Base-by-base conservation (phyloP, 2,888 invertebrate genomes). In the Eilema caniola region DNA sequence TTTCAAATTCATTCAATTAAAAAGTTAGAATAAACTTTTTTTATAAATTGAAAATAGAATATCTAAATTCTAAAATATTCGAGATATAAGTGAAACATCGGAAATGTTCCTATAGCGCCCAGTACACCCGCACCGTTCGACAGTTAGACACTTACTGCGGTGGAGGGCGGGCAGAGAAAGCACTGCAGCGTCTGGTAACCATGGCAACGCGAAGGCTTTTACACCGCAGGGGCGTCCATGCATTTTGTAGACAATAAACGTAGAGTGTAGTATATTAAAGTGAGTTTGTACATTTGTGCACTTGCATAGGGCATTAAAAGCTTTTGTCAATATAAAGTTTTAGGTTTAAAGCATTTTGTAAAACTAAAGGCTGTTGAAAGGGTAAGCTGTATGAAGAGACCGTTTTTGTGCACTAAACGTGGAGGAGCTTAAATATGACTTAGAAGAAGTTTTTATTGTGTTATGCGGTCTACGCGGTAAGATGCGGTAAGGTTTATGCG, bases 161-260 rank as follows among this genome's bases (percentile, higher is more conserved):
- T 74, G 91, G 87, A 91, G 91, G 93, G 93, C 88, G 93, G 92
- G 92, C 88, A 84, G 85, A 78, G 80, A 88, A 86, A 85, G 87
- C 86, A 91, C 92, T 92, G 94, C 94, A 92, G 95, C 95, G 95
- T 95, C 95, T 88, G 80, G 93, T 95, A 83, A 83, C 90, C 89
- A 93, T 93, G 88, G 85, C 76, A 83, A 95, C 93, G 88, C 77
- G 77, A 77, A 86, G 89, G 87, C 86, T 90, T 90, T 86, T 84
- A 82, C 84, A 81, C 77, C 82, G 83, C 85, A 83, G 88, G 87
- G 75, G 80, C 76, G 74, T 82, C 83, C 85, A 83, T 91, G 89
- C 88, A 89, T 86, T 86, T 82, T 81, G 65, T 80, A 81, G 83
- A 83, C 84, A 87, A 83, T 84, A 83, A 84, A 80, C 79, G 81